Base-by-base conservation (phyloP, 2,113 vertebrate genomes). In the Pseudorhombus dupliciocellatus region DNA sequence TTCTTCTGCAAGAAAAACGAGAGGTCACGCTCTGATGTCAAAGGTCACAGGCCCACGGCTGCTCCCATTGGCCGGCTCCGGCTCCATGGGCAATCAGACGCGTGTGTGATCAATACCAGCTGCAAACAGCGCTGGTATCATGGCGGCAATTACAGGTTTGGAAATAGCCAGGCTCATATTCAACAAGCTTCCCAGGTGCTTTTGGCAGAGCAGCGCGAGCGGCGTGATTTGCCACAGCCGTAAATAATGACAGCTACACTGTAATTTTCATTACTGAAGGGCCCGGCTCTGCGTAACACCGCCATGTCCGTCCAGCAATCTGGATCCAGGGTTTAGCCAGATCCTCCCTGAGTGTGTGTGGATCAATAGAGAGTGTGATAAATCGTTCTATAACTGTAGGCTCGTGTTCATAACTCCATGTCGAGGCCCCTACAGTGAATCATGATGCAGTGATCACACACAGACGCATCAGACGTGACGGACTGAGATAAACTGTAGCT, bases 251-350 rank as follows among this genome's bases (percentile, higher is more conserved):
- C 81, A 85, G 75, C 86, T 83, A 88, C 85, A 88, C 87, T 89
- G 77, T 87, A 58, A 90, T 90, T 90, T 90, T 90, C 90, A 90
- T 92, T 89, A 90, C 79, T 80, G 77, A 71, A 85, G 70, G 86
- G 69, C 22, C 69, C 20, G 44, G 34, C 67, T 79, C 73, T 64
- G 69, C 52, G 59, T 75, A 69, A 75, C 30, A 73, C 61, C 53
- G 48, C 52, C n/a, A n/a, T n/a, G n/a, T 5, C 69, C 66, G 71
- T 64, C 52, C 66, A 76, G 50, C 73, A 66, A 84, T 83, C 76
- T 84, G 60, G 60, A 75, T 24, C 22, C 10, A 40, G 21, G 18
- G 5, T 67, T 59, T 53, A 62, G 54, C 30, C 37, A 66, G 55
- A 72, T 78, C 48, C 42, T 68, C 21, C 4, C 26, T 51, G 20